Percentiles rank a stretch among this genome's conserved stretches.
Conservation (phyloP, 1,140 invertebrate species). For the Hermetia illucens region DNA sequence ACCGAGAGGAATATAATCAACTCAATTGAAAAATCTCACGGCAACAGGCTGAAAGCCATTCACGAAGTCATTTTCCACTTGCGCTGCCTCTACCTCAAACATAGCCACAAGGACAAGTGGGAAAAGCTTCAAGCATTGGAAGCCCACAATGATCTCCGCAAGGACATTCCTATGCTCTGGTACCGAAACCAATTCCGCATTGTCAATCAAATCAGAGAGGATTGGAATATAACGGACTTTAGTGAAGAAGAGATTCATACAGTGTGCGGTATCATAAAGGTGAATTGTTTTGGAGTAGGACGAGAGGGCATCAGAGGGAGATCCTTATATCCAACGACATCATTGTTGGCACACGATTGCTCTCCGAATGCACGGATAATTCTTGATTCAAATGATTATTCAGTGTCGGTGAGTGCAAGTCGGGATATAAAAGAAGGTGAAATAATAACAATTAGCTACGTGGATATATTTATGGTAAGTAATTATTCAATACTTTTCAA, state of each 20-base stretch:
- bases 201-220: conserved; percentile 36
- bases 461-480: conserved; percentile 51
- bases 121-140: conserved; percentile 42
- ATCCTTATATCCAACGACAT: conserved; percentile 51
- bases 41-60: conserved; percentile 30
- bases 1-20: conserved; percentile 25
- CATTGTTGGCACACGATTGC: conserved; percentile 57
- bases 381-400: conserved; percentile 34
- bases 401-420: conserved; percentile 46
- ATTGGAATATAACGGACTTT: conserved; percentile 37
- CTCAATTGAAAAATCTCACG: conserved; percentile 24
- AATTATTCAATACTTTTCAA: too few relatives aligned
- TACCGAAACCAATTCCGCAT: conserved; percentile 44
- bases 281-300: conserved; percentile 57
- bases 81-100: conserved; percentile 40
- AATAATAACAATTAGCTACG: conserved; percentile 52
- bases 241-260: conserved; percentile 48
- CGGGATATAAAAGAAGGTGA: conserved; percentile 40
- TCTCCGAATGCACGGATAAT: conserved; percentile 58
- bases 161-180: conserved; percentile 41
- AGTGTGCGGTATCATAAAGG: conserved; percentile 54
- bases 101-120: conserved; percentile 39
- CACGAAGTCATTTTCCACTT: conserved; percentile 46
- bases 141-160: conserved; percentile 45
- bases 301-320: conserved; percentile 43